Evolutionary conservation across 92 coral and sea anemone species (phyloP), one percentile per base, ranked within the genome.

Genomic region (Epizoanthus illoricatus): DNA sequence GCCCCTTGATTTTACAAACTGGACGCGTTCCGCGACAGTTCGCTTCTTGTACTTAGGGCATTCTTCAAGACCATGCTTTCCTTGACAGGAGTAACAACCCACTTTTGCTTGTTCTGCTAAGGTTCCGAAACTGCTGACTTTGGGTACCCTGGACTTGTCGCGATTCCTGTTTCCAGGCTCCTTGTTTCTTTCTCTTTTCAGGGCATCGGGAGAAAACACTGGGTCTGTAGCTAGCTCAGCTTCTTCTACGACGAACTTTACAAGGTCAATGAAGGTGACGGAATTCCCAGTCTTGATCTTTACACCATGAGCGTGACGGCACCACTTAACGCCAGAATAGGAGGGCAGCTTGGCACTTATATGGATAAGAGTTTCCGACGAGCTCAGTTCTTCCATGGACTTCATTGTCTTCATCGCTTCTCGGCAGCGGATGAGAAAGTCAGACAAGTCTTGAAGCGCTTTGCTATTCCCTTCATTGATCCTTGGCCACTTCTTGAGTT

Each of bases 141-240:
- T 68, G 13, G 72, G 54, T 4, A 69, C 7, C 63, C 20, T 54
- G 12, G 28, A 52, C 24, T 70, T 71, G 45, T 18, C 9, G 21
- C 9, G 39, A 63, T 72, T 42, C 64, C 24, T 17, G 66, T 64
- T 60, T 40, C 57, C 41, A 42, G 45, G 19, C 28, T 79, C 62
- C 21, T 65, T 72, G 73, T 59, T 16, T 55, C 74, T 81, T 36
- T 67, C 83, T 19, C 42, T 43, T 52, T 61, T 83, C 20, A 76
- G 58, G 7, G 49, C 84, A 64, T 87, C 87, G 16, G 81, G 92
- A 6, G 86, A 83, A 60, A 86, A 86, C 13, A 90, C 73, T 21
- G 92, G 90, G 59, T 90, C 89, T 16, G 45, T 80, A 2, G 89
- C 92, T 20, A 89, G 63, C 10, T 89, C 84, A 5, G 89, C 75